Conservation (phyloP, 2,797 vertebrate species). For the Chelon labrosus region DNA sequence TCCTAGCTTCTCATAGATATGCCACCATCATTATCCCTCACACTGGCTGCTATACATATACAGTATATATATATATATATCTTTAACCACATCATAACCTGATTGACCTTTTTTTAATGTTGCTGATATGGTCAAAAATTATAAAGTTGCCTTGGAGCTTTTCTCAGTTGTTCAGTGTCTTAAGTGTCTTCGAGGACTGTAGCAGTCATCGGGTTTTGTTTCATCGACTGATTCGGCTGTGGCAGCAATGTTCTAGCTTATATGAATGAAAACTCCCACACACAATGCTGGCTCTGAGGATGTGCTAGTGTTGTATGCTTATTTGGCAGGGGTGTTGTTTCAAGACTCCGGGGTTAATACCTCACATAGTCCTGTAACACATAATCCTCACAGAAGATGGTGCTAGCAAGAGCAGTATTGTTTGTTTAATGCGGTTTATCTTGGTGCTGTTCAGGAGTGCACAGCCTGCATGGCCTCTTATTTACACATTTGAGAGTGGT, state of each 20-base stretch:
- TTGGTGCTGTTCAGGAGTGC: background rate
- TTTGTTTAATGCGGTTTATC: conserved; percentile 16
- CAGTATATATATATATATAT: too few species aligned
- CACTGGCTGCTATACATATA: background rate
- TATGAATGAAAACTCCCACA: conserved; percentile 42
- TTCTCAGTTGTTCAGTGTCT: too few species aligned
- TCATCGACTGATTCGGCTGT: conserved; percentile 7
- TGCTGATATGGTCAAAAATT: background rate
- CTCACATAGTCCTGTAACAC: conserved; percentile 11
- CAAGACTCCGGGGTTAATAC: conserved; percentile 15
- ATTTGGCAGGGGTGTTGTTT: conserved; percentile 27
- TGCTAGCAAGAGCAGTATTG: conserved; percentile 9
- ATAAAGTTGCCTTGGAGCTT: background rate
- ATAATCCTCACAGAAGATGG: conserved; percentile 25
- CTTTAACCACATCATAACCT: background rate
- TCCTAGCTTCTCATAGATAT: conserved; percentile 4
- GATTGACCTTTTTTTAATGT: background rate
- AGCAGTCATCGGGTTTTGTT: background rate
- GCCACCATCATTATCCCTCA: background rate
- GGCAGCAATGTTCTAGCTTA: background rate
- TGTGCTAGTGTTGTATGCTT: conserved; percentile 21
- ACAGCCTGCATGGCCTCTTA: background rate
- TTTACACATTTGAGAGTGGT: background rate
- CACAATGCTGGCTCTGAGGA: conserved; percentile 19
- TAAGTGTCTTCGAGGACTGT: background rate